A percentile compares a stretch with the other conserved stretches of the same genome.
These are phyloP conservation scores for Platyscapa corneri DNA, from an alignment of 1,140 invertebrate genomes.

Conservation along the genomic window DNA sequence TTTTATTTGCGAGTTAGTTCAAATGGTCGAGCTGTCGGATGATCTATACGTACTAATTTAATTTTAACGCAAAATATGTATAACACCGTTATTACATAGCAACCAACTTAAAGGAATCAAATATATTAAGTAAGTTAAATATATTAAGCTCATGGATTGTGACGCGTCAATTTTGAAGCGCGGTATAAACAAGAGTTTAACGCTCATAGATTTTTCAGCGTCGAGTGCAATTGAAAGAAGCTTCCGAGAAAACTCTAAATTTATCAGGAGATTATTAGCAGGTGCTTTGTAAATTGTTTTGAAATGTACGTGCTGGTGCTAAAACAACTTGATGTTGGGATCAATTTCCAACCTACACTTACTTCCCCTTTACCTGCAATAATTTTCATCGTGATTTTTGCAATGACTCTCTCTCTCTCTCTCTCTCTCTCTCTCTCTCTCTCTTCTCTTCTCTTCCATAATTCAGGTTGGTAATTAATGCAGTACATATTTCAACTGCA, in stretches of 20 bases:
- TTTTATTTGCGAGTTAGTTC: constrained; percentile 5
- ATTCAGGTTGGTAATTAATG: neutral
- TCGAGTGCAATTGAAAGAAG: too few relatives aligned
- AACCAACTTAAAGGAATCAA: neutral
- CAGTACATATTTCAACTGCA: constrained; percentile 30
- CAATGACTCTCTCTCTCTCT: neutral
- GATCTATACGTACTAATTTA: neutral
- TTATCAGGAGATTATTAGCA: too few relatives aligned
- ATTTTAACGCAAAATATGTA: neutral
- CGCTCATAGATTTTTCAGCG: too few relatives aligned
- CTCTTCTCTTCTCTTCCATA: neutral
- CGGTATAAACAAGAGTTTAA: neutral
- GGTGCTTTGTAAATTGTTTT: too few relatives aligned
- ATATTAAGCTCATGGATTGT: neutral
- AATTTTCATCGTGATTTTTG: neutral
- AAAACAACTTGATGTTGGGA: neutral
- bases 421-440: neutral
- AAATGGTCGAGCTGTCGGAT: neutral
- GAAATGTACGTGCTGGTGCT: too few relatives aligned
- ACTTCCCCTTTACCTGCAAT: neutral
- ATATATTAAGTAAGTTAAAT: too few relatives aligned
- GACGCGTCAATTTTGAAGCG: neutral
- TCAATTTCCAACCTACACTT: neutral
- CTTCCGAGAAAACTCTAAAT: neutral
- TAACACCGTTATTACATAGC: neutral